These are phyloP conservation scores for Asteroscopus sphinx DNA, from an alignment of 2,888 invertebrate species.

Conservation along the genomic window DNA sequence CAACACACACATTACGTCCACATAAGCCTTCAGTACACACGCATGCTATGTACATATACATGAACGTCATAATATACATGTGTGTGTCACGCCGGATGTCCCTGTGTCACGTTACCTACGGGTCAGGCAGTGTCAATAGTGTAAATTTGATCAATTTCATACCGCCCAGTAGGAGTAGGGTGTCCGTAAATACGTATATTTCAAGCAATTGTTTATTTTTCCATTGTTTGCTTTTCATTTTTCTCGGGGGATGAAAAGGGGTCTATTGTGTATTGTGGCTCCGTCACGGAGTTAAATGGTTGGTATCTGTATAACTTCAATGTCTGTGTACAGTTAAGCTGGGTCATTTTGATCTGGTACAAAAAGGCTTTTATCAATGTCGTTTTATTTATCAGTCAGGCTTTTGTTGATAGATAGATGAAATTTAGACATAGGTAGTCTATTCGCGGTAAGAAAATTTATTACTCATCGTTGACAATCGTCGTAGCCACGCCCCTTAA, in stretches of 20 bases:
- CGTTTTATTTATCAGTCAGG: no score
- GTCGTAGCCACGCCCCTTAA: no score
- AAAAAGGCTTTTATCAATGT: slow-evolving; percentile 1
- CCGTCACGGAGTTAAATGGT: slow-evolving; percentile 14
- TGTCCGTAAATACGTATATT: slow-evolving; percentile 24
- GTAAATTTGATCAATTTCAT: slow-evolving; percentile 57
- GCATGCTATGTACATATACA: slow-evolving; percentile 1
- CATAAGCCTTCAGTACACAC: no score
- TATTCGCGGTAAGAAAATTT: no score
- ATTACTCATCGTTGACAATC: no score
- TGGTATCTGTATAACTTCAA: slow-evolving; percentile 22
- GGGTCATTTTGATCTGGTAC: slow-evolving; percentile 11
- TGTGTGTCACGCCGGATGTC: slow-evolving; percentile 48
- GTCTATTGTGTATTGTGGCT: slow-evolving; percentile 38
- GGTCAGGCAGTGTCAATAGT: slow-evolving; percentile 58
- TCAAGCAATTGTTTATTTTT: slow-evolving; percentile 27
- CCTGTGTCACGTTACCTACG: slow-evolving; percentile 26
- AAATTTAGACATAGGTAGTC: no score
- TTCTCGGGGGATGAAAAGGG: slow-evolving; percentile 28
- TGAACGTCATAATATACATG: neutral
- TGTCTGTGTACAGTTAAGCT: slow-evolving; percentile 3
- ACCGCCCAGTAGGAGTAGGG: slow-evolving; percentile 48
- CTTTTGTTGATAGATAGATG: no score
- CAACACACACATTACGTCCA: neutral
- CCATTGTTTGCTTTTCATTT: slow-evolving; percentile 28